Evolutionary conservation across 2,113 vertebrate genomes (phyloP).

Genomic region (Spea multiplicata): DNA sequence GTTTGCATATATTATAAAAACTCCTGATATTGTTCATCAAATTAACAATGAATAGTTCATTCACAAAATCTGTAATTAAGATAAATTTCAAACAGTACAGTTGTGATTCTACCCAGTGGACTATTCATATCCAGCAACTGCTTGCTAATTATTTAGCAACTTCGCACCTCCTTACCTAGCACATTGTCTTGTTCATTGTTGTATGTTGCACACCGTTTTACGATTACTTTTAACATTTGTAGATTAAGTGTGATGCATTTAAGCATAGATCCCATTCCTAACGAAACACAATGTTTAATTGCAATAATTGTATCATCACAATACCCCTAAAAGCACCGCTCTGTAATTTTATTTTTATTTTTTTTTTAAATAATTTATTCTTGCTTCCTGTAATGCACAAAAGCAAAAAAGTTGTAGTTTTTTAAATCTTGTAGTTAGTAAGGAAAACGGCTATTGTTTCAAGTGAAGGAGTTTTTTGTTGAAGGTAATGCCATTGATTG

Average conservation of each 20-base stretch:
- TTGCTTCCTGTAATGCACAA: too few species aligned
- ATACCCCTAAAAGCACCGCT: too few species aligned
- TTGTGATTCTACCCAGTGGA: conserved; percentile 14
- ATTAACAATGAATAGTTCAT: conserved; percentile 9
- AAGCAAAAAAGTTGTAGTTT: too few species aligned
- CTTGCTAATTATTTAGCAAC: conserved; percentile 26
- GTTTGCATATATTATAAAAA: background rate
- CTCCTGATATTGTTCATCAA: conserved; percentile 4
- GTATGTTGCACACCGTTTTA: conserved; percentile 24
- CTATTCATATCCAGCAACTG: conserved; percentile 20
- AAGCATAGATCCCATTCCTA: too few species aligned
- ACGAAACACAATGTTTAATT: too few species aligned
- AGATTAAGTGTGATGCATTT: conserved; percentile 1
- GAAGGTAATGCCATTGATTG: too few species aligned
- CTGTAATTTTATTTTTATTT: too few species aligned
- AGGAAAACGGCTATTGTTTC: too few species aligned
- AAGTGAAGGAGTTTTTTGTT: too few species aligned
- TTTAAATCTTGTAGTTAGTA: too few species aligned
- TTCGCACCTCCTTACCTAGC: conserved; percentile 6
- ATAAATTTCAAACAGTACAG: background rate
- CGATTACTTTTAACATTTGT: conserved; percentile 28
- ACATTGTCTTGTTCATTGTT: conserved; percentile 24
- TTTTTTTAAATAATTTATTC: too few species aligned
- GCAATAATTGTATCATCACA: too few species aligned
- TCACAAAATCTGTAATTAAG: background rate